Conservation (phyloP, 2,888 invertebrate species). For the Rhingia campestris region DNA sequence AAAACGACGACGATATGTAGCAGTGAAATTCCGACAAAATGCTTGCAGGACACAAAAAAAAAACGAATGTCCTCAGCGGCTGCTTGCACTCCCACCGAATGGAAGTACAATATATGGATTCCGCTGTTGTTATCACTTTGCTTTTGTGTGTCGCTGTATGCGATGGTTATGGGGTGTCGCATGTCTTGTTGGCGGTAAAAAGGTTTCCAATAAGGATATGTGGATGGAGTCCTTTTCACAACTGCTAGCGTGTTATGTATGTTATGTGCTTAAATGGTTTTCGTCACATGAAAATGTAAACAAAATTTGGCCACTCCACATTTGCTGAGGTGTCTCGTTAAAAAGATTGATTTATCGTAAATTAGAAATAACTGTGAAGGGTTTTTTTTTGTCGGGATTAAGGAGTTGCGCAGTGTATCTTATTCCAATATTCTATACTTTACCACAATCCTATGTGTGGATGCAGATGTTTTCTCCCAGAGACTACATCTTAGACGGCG, state of each 20-base stretch:
- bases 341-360: conserved; percentile 17
- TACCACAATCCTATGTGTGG: too few relatives aligned
- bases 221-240: conserved; percentile 56
- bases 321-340: conserved; percentile 24
- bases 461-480: too few relatives aligned
- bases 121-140: conserved; percentile 53
- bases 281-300: conserved; percentile 48
- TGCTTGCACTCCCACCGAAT: conserved; percentile 56
- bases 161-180: background rate
- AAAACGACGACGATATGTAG: conserved; percentile 48
- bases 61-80: conserved; percentile 40
- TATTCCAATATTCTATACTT: too few relatives aligned
- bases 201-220: conserved; percentile 33
- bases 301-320: conserved; percentile 55
- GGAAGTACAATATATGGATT: conserved; percentile 40
- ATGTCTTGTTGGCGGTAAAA: conserved; percentile 24
- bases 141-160: conserved; percentile 29
- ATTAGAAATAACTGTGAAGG: too few relatives aligned
- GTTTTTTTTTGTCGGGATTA: too few relatives aligned
- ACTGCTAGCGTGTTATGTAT: conserved; percentile 66
- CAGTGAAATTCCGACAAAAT: conserved; percentile 52
- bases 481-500: too few relatives aligned
- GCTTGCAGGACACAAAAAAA: conserved; percentile 16
- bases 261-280: conserved; percentile 69
- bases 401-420: too few relatives aligned